Evolutionary conservation across 2,113 vertebrate genomes (phyloP).

Genomic region (Psettodes erumei): DNA sequence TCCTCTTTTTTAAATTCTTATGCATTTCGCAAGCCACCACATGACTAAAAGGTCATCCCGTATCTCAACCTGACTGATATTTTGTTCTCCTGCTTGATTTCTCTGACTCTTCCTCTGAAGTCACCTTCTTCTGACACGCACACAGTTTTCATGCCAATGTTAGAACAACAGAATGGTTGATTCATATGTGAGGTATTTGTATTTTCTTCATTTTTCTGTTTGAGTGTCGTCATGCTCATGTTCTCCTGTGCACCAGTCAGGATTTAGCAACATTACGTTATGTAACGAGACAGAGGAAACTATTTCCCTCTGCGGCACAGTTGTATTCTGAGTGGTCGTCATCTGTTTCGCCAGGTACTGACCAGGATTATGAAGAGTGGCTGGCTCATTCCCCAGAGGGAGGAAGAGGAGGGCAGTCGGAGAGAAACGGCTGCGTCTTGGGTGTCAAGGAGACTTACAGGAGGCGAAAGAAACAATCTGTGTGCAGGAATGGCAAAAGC

Average conservation of each 20-base stretch:
- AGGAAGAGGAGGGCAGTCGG: constrained; percentile 7
- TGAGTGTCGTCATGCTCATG: neutral
- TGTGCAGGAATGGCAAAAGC: constrained; percentile 79
- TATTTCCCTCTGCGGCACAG: neutral
- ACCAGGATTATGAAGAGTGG: constrained; percentile 84
- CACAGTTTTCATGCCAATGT: neutral
- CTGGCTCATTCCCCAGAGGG: constrained; percentile 78
- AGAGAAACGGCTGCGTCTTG: constrained; percentile 79
- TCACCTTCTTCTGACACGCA: neutral
- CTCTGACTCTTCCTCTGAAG: no score
- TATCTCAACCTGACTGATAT: neutral
- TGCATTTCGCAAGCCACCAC: neutral
- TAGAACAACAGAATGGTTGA: neutral
- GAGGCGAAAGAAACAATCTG: constrained; percentile 80
- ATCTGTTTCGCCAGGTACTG: constrained; percentile 54
- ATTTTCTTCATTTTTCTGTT: neutral
- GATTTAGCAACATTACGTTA: no score
- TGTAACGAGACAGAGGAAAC: neutral
- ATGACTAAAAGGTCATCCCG: neutral
- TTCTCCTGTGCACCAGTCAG: no score
- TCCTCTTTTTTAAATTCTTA: neutral
- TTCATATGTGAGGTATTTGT: neutral
- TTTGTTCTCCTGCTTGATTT: neutral
- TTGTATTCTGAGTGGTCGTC: neutral
- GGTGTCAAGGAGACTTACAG: constrained; percentile 80